Base-by-base conservation (phyloP, 2,113 vertebrate species). In the Centropristis striata region DNA sequence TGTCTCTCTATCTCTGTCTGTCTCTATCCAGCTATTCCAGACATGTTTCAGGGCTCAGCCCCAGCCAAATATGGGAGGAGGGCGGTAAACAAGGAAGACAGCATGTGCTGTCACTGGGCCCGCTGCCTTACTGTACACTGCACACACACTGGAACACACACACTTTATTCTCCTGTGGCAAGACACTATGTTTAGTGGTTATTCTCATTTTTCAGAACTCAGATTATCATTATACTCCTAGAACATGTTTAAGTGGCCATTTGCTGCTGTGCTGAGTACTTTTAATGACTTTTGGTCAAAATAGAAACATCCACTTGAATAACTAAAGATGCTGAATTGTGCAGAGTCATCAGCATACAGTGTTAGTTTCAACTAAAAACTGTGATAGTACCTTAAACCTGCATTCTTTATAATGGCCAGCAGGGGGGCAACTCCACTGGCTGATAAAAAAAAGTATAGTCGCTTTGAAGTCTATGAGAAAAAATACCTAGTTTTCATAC, bases 41-140 rank as follows among this genome's bases (percentile, higher is more conserved):
- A 94, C 93, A 94, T 91, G 91, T 91, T 89, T 86, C 82, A 84
- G 78, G 84, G 85, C 86, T 84, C 86, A 44, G 86, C 89, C 83
- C 76, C 81, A 76, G 87, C 94, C 94, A 94, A 95, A 95, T 94
- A 96, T 92, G 95, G 94, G 90, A 92, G 88, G 90, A 70, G 80
- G 86, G 78, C 75, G 39, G 90, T 88, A 86, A 94, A 94, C 90
- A 88, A 88, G 84, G 81, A 72, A 57, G 88, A 67, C 75, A 25
- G 84, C 59, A 66, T 73, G 84, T 14, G 36, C 54, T 51, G 80
- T 75, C 75, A 74, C 80, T 59, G 80, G 71, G 85, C 79, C 70
- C 18, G n/a, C 71, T 70, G 67, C 82, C 69, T 57, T 67, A 84
- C 85, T 80, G 81, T 86, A 88, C 60, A 32, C 42, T 63, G 36